Evolutionary conservation across 2,888 invertebrate species (phyloP).

Genomic region (Incurvaria masculella): DNA sequence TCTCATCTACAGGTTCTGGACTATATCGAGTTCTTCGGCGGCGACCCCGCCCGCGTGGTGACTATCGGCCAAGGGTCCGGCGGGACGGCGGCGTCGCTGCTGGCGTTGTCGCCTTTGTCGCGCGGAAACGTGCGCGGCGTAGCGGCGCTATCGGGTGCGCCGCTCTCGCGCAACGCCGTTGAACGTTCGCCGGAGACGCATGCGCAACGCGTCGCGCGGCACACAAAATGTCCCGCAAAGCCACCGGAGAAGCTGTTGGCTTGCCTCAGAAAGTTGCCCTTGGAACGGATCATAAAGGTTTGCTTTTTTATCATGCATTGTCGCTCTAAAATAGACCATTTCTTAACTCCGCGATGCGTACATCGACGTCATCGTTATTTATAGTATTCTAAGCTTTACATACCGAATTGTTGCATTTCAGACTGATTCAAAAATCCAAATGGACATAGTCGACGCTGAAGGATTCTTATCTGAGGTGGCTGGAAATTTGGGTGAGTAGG

Average conservation of each 20-base stretch:
- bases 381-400: no score
- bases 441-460: slow-evolving; percentile 51
- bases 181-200: slow-evolving; percentile 62
- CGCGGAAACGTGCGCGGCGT: slow-evolving; percentile 58
- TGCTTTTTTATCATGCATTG: neutral
- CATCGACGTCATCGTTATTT: no score
- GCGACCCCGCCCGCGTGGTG: slow-evolving; percentile 67
- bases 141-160: slow-evolving; percentile 73
- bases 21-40: slow-evolving; percentile 75
- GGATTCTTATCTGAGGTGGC: slow-evolving; percentile 64
- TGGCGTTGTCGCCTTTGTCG: slow-evolving; percentile 64
- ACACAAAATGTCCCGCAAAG: slow-evolving; percentile 60
- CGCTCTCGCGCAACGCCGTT: slow-evolving; percentile 67
- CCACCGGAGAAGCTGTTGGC: slow-evolving; percentile 61
- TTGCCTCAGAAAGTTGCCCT: slow-evolving; percentile 60
- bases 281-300: slow-evolving; percentile 39
- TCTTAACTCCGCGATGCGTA: no score
- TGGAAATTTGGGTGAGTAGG: slow-evolving; percentile 38
- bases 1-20: slow-evolving; percentile 42
- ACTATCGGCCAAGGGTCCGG: slow-evolving; percentile 78
- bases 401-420: slow-evolving; percentile 19
- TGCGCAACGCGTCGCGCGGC: slow-evolving; percentile 57
- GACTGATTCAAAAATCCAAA: slow-evolving; percentile 60
- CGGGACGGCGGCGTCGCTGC: slow-evolving; percentile 67
- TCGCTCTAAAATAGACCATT: no score